phyloP scores from a whole-genome alignment of 2,797 vertebrate species.

The Yasuhikotakia modesta region DNA sequence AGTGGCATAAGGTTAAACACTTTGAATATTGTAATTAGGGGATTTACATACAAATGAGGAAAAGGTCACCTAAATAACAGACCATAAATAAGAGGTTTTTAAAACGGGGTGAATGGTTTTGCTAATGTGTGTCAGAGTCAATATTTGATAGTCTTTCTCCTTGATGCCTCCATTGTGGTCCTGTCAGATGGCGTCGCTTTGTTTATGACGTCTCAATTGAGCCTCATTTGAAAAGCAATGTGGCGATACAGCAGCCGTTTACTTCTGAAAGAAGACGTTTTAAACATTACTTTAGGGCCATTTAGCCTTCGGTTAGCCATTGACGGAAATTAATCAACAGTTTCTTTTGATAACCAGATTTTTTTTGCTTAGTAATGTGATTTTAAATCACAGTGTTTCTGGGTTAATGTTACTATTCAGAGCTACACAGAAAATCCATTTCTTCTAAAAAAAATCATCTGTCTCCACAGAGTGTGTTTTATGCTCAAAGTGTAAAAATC shows the following conservation, averaged over 20 bases:
- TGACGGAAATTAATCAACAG: conserved; percentile 59
- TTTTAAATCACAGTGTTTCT: conserved; percentile 49
- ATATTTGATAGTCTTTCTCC: conserved; percentile 75
- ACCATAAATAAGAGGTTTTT: conserved; percentile 34
- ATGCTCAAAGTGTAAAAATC: conserved; percentile 68
- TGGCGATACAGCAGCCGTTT: not conserved
- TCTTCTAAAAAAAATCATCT: conserved; percentile 56
- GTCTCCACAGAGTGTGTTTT: conserved; percentile 61
- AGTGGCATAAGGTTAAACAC: conserved; percentile 51
- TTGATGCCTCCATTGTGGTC: conserved; percentile 66
- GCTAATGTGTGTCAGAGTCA: conserved; percentile 66
- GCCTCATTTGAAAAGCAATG: conserved; percentile 40
- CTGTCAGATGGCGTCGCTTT: conserved; percentile 72
- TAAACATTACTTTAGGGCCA: conserved; percentile 23
- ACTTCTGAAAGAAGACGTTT: conserved; percentile 28
- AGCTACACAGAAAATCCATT: conserved; percentile 76
- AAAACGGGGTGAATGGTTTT: conserved; percentile 55
- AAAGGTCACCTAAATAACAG: conserved; percentile 2
- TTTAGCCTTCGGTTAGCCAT: conserved; percentile 39
- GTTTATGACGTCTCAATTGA: conserved; percentile 63
- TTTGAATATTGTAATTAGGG: conserved; percentile 51
- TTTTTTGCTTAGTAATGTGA: conserved; percentile 58
- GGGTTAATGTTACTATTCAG: conserved; percentile 57
- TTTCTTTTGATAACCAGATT: conserved; percentile 51
- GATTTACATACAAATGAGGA: conserved; percentile 56